Conservation (phyloP, 2,113 vertebrate species). For the Sus scrofa region DNA sequence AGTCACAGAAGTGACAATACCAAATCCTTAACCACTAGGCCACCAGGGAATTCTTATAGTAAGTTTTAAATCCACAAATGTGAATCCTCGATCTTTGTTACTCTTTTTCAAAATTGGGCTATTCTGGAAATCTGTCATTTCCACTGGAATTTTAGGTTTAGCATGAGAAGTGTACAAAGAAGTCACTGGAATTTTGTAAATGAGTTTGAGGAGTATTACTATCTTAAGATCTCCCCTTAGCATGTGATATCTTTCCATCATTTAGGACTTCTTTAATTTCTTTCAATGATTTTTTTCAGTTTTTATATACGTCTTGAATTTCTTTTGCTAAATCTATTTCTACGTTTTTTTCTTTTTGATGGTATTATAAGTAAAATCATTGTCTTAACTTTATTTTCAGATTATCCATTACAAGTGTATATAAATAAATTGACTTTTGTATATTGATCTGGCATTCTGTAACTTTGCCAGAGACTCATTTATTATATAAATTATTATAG, state of each 20-base stretch:
- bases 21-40: too few species aligned
- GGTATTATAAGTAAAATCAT: background rate
- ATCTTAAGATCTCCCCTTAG: background rate
- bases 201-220: background rate
- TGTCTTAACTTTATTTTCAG: slow-evolving; percentile 1
- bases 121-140: background rate
- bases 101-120: background rate
- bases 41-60: too few species aligned
- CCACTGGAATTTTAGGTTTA: background rate
- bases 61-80: background rate
- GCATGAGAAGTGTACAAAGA: background rate
- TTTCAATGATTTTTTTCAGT: background rate
- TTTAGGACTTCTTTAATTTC: background rate
- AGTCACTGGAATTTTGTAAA: background rate
- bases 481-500: background rate
- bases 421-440: slow-evolving; percentile 3
- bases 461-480: slow-evolving; percentile 12
- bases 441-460: background rate
- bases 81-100: background rate
- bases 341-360: background rate
- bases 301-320: background rate
- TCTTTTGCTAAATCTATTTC: slow-evolving; percentile 1
- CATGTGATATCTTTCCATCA: background rate
- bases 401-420: background rate
- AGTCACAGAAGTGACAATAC: too few species aligned